These are phyloP conservation scores for Xiphorhynchus erythropygius DNA, from an alignment of 2,797 vertebrate genomes.

Conservation along the genomic window DNA sequence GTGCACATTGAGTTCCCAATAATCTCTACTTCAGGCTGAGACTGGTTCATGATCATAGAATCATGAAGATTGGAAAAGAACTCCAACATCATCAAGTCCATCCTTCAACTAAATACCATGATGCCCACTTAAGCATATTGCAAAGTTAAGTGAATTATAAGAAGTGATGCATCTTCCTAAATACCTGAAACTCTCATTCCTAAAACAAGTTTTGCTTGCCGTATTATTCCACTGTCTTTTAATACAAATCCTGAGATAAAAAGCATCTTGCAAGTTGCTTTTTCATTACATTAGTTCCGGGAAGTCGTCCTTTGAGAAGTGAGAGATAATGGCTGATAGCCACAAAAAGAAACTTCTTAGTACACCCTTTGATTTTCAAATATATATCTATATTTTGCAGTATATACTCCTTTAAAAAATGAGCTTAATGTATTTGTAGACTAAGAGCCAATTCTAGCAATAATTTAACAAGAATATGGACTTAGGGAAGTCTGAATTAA, in stretches of 20 bases:
- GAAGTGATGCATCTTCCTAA: not conserved
- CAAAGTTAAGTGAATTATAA: not conserved
- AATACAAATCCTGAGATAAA: not conserved
- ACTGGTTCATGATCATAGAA: not conserved
- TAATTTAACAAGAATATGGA: not conserved
- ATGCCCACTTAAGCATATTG: not conserved
- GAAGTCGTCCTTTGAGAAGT: not conserved
- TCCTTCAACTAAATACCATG: fast-evolving
- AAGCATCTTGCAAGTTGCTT: not conserved
- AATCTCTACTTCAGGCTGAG: not conserved
- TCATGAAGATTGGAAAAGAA: not conserved
- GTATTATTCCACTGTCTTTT: not conserved
- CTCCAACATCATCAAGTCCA: not conserved
- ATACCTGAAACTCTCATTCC: not conserved
- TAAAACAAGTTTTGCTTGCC: not conserved
- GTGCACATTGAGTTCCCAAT: not conserved
- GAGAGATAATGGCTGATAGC: not conserved
- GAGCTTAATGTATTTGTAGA: not conserved
- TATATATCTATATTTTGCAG: not conserved
- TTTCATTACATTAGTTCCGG: not conserved
- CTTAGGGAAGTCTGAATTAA: not conserved
- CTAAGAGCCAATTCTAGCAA: not conserved
- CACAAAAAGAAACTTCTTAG: not conserved
- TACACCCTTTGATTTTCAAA: not conserved
- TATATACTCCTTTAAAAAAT: not conserved